phyloP scores from a whole-genome alignment of 2,113 vertebrate genomes.

The Pterophyllum scalare region DNA sequence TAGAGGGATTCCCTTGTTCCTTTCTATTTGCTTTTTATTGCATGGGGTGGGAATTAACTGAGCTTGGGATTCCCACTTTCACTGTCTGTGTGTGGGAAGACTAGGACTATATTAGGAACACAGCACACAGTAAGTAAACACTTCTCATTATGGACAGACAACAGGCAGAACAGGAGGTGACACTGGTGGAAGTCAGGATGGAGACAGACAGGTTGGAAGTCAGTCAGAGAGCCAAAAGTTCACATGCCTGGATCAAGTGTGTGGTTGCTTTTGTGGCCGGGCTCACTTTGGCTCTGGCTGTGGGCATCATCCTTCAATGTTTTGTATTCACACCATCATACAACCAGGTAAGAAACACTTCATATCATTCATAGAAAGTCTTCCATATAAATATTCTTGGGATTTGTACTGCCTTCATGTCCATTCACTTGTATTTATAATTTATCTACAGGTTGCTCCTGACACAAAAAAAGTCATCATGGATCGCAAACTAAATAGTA shows the following conservation, averaged over 20 bases:
- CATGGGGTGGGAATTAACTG: not conserved
- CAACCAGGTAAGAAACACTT: conserved; percentile 50
- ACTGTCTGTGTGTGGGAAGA: conserved; percentile 52
- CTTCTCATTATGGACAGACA: conserved; percentile 45
- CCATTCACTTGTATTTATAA: not conserved
- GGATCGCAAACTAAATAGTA: not conserved
- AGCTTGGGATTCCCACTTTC: conserved; percentile 38
- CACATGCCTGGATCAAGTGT: not conserved
- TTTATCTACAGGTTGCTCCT: conserved; percentile 13
- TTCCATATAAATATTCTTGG: not conserved
- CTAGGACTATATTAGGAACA: conserved; percentile 33
- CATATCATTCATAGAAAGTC: not conserved
- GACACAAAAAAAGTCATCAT: not conserved
- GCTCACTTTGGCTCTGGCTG: not conserved
- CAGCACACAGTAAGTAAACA: not conserved
- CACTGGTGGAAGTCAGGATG: conserved; percentile 23
- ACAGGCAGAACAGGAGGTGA: conserved; percentile 23
- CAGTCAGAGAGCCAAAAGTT: not conserved
- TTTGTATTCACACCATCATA: not conserved
- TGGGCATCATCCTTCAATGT: not conserved
- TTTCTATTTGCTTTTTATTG: conserved; percentile 5
- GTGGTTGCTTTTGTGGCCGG: not conserved
- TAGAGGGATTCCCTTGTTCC: conserved; percentile 54
- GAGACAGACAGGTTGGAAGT: not conserved
- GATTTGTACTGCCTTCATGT: not conserved